These are phyloP conservation scores for Strigamia crassipes DNA, from an alignment of 2,888 invertebrate species.

Conservation along the genomic window DNA sequence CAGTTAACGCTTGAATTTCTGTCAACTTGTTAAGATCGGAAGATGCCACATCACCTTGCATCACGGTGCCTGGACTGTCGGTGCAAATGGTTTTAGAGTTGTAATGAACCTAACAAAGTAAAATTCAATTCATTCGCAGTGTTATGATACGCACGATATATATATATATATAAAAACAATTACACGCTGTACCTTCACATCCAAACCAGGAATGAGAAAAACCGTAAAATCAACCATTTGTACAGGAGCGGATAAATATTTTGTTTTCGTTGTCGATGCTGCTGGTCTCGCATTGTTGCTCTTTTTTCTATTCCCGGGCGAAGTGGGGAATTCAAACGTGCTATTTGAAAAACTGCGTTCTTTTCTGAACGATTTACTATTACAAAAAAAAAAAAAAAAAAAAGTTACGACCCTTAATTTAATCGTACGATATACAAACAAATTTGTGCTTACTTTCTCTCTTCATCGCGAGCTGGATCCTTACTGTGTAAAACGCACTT, in stretches of 20 bases:
- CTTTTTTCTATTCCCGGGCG: constrained; percentile 64
- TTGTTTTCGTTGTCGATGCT: constrained; percentile 51
- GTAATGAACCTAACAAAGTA: constrained; percentile 71
- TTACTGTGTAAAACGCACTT: constrained; percentile 96
- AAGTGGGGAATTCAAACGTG: constrained; percentile 63
- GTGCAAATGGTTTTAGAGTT: constrained; percentile 75
- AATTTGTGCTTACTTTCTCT: constrained; percentile 60
- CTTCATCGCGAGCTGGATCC: constrained; percentile 69
- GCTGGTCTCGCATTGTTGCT: constrained; percentile 49
- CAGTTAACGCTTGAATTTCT: constrained; percentile 8
- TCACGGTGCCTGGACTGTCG: constrained; percentile 61
- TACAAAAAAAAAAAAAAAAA: no score
- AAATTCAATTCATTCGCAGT: no score
- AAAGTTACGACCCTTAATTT: not conserved
- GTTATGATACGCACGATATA: no score
- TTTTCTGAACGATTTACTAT: constrained; percentile 69
- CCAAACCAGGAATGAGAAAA: constrained; percentile 87
- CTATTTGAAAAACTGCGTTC: constrained; percentile 72
- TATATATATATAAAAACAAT: no score
- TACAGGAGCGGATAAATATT: constrained; percentile 50
- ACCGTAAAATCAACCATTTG: constrained; percentile 70
- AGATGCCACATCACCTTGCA: constrained; percentile 54
- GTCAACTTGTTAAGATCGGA: not conserved
- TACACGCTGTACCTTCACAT: constrained; percentile 75
- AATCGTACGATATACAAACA: not conserved